Evolutionary conservation across 1,140 invertebrate species (phyloP), one percentile per base, ranked within the genome.

Genomic region (Zaprionus capensis): DNA sequence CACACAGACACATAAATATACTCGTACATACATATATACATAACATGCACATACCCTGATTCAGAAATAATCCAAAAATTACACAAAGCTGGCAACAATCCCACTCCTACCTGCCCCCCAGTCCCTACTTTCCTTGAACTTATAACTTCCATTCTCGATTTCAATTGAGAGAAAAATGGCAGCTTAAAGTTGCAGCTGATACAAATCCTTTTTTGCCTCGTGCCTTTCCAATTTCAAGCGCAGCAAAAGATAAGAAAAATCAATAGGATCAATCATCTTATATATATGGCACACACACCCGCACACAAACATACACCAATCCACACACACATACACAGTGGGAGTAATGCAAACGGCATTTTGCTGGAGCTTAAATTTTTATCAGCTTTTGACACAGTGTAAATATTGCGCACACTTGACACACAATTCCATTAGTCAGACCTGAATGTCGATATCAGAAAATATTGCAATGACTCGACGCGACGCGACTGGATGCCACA

Each of bases 391-490:
- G 85, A 90, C 82, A 90, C 85, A 90, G 86, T 78, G 86, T 82
- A 90, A 90, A 90, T 90, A 90, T 90, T 82, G 82, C 85, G 82
- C 86, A 82, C 86, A 82, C 86, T 91, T 90, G 85, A 90, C 85
- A 90, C 86, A 90, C 85, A 90, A 90, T 90, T 90, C 85, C 85
- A 90, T 90, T 90, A 90, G 85, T 90, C 86, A 90, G 85, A 84
- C 73, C 71, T 57, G 61, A 77, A 78, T 78, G 81, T 90, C 76
- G 86, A 90, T 90, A 90, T 85, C 76, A 78, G 78, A 65, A 90
- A 90, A 85, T 88, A 90, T 90, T 80, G 81, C 85, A 90, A 62
- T 57, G 68, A 56, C 51, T 22, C 22, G 24, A 69, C 38, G 38
- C 58, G 17, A 69, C 41, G 41, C 41, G 41, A 46, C 31, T 12